Conservation (phyloP, 30 jellyfish, hydroid and myxozoan genomes). For the Turritopsis rubra region DNA sequence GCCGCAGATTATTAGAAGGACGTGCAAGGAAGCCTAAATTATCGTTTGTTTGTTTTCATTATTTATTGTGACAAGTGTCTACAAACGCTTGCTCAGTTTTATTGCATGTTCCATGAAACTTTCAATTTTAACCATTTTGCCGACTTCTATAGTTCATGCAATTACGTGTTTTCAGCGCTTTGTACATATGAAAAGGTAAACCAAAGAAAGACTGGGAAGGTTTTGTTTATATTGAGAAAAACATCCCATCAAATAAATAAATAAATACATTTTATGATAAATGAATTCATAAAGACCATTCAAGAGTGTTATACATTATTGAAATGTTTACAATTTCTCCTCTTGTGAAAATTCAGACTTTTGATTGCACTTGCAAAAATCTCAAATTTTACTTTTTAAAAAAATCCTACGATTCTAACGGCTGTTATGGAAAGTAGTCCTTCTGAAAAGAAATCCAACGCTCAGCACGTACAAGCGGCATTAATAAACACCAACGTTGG, state of each 20-base stretch:
- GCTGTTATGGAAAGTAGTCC: not conserved
- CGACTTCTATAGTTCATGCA: not conserved
- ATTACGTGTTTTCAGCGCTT: not conserved
- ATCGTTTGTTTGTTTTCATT: not conserved
- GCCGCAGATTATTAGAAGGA: too few relatives aligned
- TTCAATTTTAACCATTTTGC: not conserved
- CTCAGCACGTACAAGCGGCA: not conserved
- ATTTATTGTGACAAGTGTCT: not conserved
- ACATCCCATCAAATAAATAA: not conserved
- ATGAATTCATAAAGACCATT: not conserved
- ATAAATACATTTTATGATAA: not conserved
- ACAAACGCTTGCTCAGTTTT: not conserved
- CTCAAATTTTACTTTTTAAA: not conserved
- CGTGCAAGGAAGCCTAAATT: too few relatives aligned
- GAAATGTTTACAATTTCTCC: not conserved
- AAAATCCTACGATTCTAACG: not conserved
- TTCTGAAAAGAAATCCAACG: not conserved
- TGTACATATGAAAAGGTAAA: not conserved
- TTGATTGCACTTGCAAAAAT: not conserved
- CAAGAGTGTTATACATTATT: not conserved
- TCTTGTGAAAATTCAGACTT: not conserved
- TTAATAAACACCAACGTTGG: not conserved
- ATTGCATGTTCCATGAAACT: not conserved
- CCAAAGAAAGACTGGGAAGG: not conserved
- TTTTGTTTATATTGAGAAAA: not conserved